Conservation (phyloP, 2,113 vertebrate species). For the Ranitomeya variabilis region DNA sequence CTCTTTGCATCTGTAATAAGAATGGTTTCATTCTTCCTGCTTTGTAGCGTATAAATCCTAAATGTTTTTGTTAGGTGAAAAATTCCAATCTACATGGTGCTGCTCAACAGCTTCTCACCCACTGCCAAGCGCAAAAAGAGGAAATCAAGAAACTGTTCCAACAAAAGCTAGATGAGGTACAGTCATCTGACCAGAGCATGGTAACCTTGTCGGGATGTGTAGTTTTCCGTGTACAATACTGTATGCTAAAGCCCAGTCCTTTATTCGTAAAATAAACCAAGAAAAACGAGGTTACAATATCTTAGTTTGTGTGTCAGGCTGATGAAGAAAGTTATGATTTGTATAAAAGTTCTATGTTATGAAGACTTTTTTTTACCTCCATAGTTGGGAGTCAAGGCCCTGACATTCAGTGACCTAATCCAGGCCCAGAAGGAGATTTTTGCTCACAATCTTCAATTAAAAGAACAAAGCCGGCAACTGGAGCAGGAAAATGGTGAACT, state of each 20-base stretch:
- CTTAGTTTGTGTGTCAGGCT: background rate
- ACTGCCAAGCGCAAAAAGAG: conserved; percentile 92
- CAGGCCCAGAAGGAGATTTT: conserved; percentile 98
- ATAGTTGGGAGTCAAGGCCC: conserved; percentile 93
- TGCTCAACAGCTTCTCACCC: conserved; percentile 86
- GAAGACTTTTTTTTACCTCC: background rate
- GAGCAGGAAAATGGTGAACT: conserved; percentile 89
- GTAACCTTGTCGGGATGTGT: too few relatives aligned
- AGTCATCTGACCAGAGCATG: background rate
- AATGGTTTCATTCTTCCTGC: background rate
- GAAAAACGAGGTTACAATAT: background rate
- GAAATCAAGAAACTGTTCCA: conserved; percentile 91
- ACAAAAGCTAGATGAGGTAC: conserved; percentile 94
- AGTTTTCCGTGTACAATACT: too few relatives aligned
- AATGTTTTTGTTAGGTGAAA: conserved; percentile 76
- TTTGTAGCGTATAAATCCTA: background rate
- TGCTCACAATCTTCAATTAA: conserved; percentile 92
- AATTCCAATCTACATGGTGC: conserved; percentile 86
- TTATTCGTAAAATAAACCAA: too few relatives aligned
- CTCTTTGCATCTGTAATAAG: background rate
- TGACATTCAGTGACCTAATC: conserved; percentile 92
- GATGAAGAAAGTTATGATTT: background rate
- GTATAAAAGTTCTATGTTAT: background rate
- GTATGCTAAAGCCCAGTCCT: too few relatives aligned
- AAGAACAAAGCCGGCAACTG: conserved; percentile 93